Base-by-base conservation (phyloP, 2,113 vertebrate genomes). In the Gorilla gorilla region DNA sequence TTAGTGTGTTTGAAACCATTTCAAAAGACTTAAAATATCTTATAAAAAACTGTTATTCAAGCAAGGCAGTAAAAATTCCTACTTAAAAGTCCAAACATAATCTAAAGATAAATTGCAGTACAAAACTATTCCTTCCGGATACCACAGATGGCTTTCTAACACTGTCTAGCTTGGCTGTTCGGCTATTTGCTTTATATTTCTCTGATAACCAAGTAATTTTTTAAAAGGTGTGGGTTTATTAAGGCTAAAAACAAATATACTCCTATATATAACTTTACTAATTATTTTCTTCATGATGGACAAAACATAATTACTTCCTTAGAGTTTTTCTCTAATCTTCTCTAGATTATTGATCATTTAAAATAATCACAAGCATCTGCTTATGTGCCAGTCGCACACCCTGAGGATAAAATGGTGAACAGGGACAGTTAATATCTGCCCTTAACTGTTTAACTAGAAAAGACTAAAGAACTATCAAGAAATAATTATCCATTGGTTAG, bases 101-200 rank as follows among this genome's bases (percentile, higher is more conserved):
- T 50, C 20, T 86, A 93, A 84, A 72, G 68, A 27, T 14, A 73
- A 73, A 70, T 66, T 1, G 0, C 22, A 81, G 22, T 43, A 50
- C 0, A 72, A 84, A 97, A 89, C 32, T 57, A 92, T 38, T 88
- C 27, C 55, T 89, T n/a, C 16, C 45, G 22, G 22, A 11, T 43
- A 66, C 91, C 97, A 97, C 94, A 98, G 96, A 91, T 89, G 98
- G 96, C 97, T 52, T 50, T 85, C 85, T 96, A 94, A 79, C 68
- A 84, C 45, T 68, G 79, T 23, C 73, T 35, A 89, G 32, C 30
- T 93, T 90, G 59, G 30, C 57, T 87, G 43, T 61, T 16, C 18
- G 8, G 27, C 27, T 40, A 52, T 73, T 50, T 70, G 70, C 25
- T 94, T 95, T 59, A 5, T 25, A 52, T 23, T 83, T 94, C n/a